These are phyloP conservation scores for Brachynemurus nebulosus DNA, from an alignment of 2,888 invertebrate genomes.

Conservation along the genomic window DNA sequence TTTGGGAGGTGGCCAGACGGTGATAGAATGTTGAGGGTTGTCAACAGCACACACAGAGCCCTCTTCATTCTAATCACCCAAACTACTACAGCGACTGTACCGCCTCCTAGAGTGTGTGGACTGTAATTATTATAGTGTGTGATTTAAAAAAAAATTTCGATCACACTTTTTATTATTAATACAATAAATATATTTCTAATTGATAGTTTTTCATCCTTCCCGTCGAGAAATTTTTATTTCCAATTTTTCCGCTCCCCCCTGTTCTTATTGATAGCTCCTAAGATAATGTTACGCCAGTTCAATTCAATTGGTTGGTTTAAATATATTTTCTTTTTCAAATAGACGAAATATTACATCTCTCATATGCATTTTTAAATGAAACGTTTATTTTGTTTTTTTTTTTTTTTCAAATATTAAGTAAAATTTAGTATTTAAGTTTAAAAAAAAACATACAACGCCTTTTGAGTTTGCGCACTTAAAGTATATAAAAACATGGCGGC, in stretches of 20 bases:
- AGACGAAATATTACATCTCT: no score
- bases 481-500: slow-evolving; percentile 1
- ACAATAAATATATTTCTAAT: slow-evolving; percentile 2
- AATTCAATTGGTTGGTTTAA: neutral
- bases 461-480: neutral
- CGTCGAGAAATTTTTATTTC: neutral
- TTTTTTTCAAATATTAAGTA: neutral
- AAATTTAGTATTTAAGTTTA: neutral
- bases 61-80: slow-evolving; percentile 2
- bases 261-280: neutral
- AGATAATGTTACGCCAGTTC: neutral
- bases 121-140: slow-evolving; percentile 7
- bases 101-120: slow-evolving; percentile 5
- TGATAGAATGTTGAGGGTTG: neutral
- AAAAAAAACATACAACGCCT: neutral
- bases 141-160: neutral
- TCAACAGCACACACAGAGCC: neutral
- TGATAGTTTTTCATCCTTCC: slow-evolving; percentile 1
- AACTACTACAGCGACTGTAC: neutral
- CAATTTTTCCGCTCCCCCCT: neutral
- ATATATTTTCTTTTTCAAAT: slow-evolving; percentile 1
- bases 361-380: neutral
- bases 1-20: slow-evolving; percentile 3
- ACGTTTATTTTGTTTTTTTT: neutral
- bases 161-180: slow-evolving; percentile 7